phyloP scores from a whole-genome alignment of 2,888 invertebrate species.

The Glyphotaelius pellucidus region DNA sequence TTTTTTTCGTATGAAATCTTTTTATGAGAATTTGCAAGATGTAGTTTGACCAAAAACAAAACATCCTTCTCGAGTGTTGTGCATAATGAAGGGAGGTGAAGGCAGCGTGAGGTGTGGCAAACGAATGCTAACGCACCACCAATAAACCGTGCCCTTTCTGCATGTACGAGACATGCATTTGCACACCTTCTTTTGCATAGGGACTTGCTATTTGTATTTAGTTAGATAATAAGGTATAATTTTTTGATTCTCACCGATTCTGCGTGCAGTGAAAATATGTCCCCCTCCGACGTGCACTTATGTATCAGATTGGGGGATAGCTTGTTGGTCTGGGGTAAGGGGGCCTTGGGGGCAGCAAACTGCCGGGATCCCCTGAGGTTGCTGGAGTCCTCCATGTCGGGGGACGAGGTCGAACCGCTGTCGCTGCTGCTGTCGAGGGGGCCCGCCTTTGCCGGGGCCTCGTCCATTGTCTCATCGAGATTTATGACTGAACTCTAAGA shows the following conservation, averaged over 20 bases:
- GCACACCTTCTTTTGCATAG: too few relatives aligned
- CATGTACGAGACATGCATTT: too few relatives aligned
- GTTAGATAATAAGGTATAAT: background rate
- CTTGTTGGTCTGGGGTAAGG: conserved; percentile 45
- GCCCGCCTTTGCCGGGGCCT: conserved; percentile 42
- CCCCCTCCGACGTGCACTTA: conserved; percentile 73
- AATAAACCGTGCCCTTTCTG: too few relatives aligned
- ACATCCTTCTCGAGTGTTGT: too few relatives aligned
- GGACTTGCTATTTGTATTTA: too few relatives aligned
- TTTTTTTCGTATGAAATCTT: too few relatives aligned
- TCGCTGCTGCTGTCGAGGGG: background rate
- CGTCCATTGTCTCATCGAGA: conserved; percentile 60
- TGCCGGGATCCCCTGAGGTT: background rate
- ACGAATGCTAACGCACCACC: too few relatives aligned
- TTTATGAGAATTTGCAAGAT: too few relatives aligned
- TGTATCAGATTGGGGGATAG: conserved; percentile 66
- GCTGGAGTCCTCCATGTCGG: background rate
- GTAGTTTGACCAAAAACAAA: too few relatives aligned
- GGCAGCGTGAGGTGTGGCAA: too few relatives aligned
- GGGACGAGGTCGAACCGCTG: conserved; percentile 16
- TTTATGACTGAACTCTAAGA: conserved; percentile 56
- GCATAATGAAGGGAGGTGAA: too few relatives aligned
- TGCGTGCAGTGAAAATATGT: conserved; percentile 69
- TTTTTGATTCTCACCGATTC: conserved; percentile 17
- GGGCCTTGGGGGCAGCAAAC: conserved; percentile 47